Conservation (phyloP, 2,888 invertebrate genomes). For the Timema cristinae region DNA sequence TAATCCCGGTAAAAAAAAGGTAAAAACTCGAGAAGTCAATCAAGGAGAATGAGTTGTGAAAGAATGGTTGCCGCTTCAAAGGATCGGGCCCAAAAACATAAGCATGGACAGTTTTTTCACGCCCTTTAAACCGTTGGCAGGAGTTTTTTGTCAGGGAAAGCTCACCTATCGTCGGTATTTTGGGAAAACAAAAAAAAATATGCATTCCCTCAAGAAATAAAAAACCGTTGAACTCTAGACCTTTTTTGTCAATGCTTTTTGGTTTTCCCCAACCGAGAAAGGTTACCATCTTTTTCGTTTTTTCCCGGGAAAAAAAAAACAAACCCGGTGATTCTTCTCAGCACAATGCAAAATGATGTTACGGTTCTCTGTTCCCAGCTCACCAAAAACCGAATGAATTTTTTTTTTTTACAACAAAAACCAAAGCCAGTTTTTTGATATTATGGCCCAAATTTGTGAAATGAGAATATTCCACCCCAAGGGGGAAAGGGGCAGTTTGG, state of each 20-base stretch:
- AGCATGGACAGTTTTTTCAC: slow-evolving; percentile 13
- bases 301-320: slow-evolving; percentile 5
- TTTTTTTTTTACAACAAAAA: slow-evolving; percentile 17
- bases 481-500: slow-evolving; percentile 9
- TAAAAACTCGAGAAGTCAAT: background rate
- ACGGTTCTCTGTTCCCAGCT: background rate
- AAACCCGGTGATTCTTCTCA: slow-evolving; percentile 10
- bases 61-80: too few species aligned
- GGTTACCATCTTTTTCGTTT: slow-evolving; percentile 4
- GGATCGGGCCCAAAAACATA: background rate
- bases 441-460: slow-evolving; percentile 19
- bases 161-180: slow-evolving; percentile 4
- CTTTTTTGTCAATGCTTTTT: slow-evolving; percentile 5
- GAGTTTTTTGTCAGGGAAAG: background rate
- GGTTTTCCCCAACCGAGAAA: slow-evolving; percentile 9
- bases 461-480: slow-evolving; percentile 19
- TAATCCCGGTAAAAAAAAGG: too few species aligned
- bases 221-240: slow-evolving; percentile 8
- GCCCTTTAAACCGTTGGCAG: slow-evolving; percentile 11
- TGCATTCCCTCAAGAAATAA: slow-evolving; percentile 17
- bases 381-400: slow-evolving; percentile 14
- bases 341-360: slow-evolving; percentile 7
- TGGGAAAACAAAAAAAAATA: background rate
- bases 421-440: slow-evolving; percentile 20
- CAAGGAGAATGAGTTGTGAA: background rate